Evolutionary conservation across 2,113 vertebrate genomes (phyloP).

Genomic region (Halichoerus grypus): DNA sequence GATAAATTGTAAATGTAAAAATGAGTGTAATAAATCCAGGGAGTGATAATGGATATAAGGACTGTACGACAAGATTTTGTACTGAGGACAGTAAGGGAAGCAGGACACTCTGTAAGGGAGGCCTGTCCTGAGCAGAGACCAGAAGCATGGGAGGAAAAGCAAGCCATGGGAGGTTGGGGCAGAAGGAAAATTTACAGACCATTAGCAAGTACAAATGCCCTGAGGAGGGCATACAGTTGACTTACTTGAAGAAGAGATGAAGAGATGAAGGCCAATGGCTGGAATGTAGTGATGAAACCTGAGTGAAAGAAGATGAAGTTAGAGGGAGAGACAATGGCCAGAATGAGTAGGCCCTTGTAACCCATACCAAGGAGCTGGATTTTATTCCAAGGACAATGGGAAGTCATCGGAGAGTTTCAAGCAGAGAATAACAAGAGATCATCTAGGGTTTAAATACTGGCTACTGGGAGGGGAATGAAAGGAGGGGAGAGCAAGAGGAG

Average conservation of each 20-base stretch:
- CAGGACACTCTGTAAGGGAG: not conserved
- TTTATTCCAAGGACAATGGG: not conserved
- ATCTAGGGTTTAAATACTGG: not conserved
- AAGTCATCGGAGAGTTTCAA: not conserved
- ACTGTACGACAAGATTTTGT: not conserved
- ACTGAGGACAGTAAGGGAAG: no score
- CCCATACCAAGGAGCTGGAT: not conserved
- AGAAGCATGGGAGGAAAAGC: not conserved
- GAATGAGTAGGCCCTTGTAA: not conserved
- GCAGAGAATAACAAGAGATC: not conserved
- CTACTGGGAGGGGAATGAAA: not conserved
- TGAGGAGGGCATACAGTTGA: not conserved
- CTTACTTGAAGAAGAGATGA: not conserved
- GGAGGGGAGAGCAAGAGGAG: not conserved
- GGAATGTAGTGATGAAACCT: not conserved
- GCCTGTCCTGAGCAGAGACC: not conserved
- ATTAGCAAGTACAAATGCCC: not conserved
- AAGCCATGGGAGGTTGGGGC: not conserved
- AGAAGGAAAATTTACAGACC: not conserved
- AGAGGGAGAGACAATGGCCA: not conserved
- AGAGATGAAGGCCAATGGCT: not conserved
- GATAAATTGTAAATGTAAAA: not conserved
- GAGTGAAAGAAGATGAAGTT: not conserved
- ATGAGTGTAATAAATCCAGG: not conserved
- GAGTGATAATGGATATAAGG: not conserved